Conservation (phyloP, 1,140 invertebrate species). For the Drosophila pallidifrons region DNA sequence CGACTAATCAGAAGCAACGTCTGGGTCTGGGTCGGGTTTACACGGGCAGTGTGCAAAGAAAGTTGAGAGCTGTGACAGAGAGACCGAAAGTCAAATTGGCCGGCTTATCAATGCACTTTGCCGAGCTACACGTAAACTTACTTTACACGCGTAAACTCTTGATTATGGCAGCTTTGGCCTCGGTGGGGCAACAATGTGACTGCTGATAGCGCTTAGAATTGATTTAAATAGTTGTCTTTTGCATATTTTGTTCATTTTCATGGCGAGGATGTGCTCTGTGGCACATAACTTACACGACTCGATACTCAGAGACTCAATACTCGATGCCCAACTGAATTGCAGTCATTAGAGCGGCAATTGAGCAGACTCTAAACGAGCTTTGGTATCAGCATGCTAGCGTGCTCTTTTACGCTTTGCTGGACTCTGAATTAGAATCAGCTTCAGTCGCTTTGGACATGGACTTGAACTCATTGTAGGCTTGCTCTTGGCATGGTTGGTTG, state of each 20-base stretch:
- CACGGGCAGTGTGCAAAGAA: slow-evolving; percentile 18
- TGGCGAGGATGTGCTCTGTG: slow-evolving; percentile 34
- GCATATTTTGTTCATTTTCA: slow-evolving; percentile 72
- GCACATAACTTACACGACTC: no score
- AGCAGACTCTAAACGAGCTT: slow-evolving; percentile 34
- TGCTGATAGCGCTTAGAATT: slow-evolving; percentile 60
- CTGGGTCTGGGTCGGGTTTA: neutral
- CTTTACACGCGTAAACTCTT: slow-evolving; percentile 73
- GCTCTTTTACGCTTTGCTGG: slow-evolving; percentile 73
- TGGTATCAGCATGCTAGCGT: slow-evolving; percentile 62
- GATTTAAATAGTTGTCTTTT: slow-evolving; percentile 75
- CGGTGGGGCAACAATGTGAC: slow-evolving; percentile 16
- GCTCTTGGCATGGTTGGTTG: slow-evolving; percentile 8
- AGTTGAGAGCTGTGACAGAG: slow-evolving; percentile 36
- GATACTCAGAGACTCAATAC: neutral
- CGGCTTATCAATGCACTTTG: slow-evolving; percentile 79
- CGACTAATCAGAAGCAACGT: slow-evolving; percentile 61
- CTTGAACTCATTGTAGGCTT: slow-evolving; percentile 12
- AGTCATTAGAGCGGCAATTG: slow-evolving; percentile 77
- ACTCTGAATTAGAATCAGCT: neutral
- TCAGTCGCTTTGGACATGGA: slow-evolving; percentile 6
- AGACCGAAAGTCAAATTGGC: neutral
- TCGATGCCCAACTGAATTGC: slow-evolving; percentile 7
- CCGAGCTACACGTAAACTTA: slow-evolving; percentile 80
- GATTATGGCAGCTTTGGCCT: slow-evolving; percentile 48